Base-by-base conservation (phyloP, 2,797 vertebrate genomes). In the Chromobotia macracanthus region DNA sequence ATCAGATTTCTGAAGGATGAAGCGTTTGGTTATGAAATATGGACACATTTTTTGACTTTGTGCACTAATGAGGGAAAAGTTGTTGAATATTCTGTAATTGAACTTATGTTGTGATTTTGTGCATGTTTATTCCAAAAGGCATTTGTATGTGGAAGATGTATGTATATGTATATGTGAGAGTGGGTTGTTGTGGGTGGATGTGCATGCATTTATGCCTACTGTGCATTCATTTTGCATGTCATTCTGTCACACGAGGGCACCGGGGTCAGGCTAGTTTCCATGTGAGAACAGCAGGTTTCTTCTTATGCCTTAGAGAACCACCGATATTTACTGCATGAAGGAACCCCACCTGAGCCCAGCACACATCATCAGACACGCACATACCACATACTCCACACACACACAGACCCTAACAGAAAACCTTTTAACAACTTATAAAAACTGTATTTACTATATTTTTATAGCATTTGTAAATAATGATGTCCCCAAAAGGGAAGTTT, bases 261-360 rank as follows among this genome's bases (percentile, higher is more conserved):
- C 56, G 21, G 63, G 64, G 78, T 68, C 77, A 56, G 55, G 75
- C 64, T 69, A 72, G 75, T 79, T 80, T 86, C 72, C 69, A 79
- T 80, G 76, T 73, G 79, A 79, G 61, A 80, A 79, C 72, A 84
- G 38, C 67, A 75, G 84, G 84, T 84, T 56, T 71, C 41, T 50
- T 80, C 64, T 67, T 66, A 51, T 70, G 58, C 46, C 61, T 82
- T 61, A 15, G 75, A 13, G 51, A 83, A 79, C 76, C 87, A 83
- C 23, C 67, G 50, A 80, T 23, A 80, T 84, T 80, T 82, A 74
- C 65, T 75, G 84, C 79, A 84, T 84, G 86, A 89, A 82, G 76
- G 80, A 87, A 71, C 50, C 82, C 72, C 77, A 83, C 80, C 76
- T 82, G 84, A 38, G 82, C 73, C 72, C 72, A 21, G 0, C 60